Percentiles rank a stretch among this genome's conserved stretches.
Evolutionary conservation across 2,113 vertebrate genomes (phyloP).

Genomic region (Hypanus sabinus): DNA sequence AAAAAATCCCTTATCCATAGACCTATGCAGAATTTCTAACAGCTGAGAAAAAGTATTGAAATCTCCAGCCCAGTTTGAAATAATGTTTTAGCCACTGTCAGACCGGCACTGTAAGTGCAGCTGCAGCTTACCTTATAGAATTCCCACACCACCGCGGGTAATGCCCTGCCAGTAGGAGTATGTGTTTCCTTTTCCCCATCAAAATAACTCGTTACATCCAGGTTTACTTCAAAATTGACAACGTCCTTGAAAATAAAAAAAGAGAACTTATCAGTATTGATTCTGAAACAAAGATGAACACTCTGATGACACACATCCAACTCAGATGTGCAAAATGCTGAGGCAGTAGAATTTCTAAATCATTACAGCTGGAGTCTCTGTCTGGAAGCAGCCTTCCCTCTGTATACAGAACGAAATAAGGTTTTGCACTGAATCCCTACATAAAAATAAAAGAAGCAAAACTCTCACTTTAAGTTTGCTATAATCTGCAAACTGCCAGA

Average conservation of each 20-base stretch:
- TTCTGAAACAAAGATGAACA: neutral
- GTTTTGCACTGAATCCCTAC: neutral
- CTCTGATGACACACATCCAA: neutral
- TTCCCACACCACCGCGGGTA: constrained; percentile 80
- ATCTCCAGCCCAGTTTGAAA: neutral
- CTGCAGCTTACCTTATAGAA: constrained; percentile 65
- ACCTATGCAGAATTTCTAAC: neutral
- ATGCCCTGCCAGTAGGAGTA: constrained; percentile 75
- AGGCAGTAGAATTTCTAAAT: neutral
- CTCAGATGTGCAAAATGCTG: neutral
- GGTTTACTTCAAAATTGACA: constrained; percentile 79
- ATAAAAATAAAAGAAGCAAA: neutral
- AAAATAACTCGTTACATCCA: constrained; percentile 85
- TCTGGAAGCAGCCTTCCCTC: neutral
- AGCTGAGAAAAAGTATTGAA: neutral
- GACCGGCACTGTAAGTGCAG: neutral
- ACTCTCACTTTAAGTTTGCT: neutral
- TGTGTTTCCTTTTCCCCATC: constrained; percentile 77
- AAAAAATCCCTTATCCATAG: neutral
- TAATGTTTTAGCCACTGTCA: neutral
- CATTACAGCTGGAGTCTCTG: neutral
- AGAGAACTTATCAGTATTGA: neutral
- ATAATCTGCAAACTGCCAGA: neutral
- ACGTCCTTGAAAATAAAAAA: constrained; percentile 53
- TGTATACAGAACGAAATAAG: neutral